Base-by-base conservation (phyloP, 92 coral and sea anemone genomes). In the Phenganax stokvisi region DNA sequence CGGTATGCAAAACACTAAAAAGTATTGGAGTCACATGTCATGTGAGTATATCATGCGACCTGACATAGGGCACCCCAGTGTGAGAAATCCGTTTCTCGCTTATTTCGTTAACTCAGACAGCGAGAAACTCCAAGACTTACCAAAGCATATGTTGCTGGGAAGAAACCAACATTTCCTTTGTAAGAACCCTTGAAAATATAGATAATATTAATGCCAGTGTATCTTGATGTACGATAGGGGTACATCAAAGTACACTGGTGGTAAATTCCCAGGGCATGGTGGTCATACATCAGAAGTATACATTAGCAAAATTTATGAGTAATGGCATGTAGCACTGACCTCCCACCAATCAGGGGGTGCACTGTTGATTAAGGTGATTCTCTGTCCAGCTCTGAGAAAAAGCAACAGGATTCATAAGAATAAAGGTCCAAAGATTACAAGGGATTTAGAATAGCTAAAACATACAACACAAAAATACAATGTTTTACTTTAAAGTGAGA, bases 261-360 rank as follows among this genome's bases (percentile, higher is more conserved):
- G 67, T 37, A 37, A 37, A 2, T 37, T 37, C 3, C 47, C 5
- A 37, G 3, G 5, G 47, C 47, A 37, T 37, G 47, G 47, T 37
- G 47, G 47, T 37, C 3, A 5, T 37, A 37, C 47, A 37, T 37
- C 5, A 5, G 47, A 1, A 37, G 47, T 37, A 37, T 37, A 37
- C 47, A 37, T 5, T 37, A 37, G 47, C 25, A 37, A 4, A 17
- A 30, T 7, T 7, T 76, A 28, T 37, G n/a, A 27, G 17, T 31
- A 54, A 12, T 30, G 10, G 51, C 25, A 20, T 20, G 25, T 28
- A 72, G 10, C 44, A 56, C 81, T 12, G 72, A 86, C 97, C 80
- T 96, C 99, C 99, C 99, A 96, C 99, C 99, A 96, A 84, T 91
- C 89, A 28, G 86, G 83, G 63, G 92, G 91, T 28, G 91, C 86